Evolutionary conservation across 1,140 invertebrate species (phyloP).

Genomic region (Mizuhopecten yessoensis): DNA sequence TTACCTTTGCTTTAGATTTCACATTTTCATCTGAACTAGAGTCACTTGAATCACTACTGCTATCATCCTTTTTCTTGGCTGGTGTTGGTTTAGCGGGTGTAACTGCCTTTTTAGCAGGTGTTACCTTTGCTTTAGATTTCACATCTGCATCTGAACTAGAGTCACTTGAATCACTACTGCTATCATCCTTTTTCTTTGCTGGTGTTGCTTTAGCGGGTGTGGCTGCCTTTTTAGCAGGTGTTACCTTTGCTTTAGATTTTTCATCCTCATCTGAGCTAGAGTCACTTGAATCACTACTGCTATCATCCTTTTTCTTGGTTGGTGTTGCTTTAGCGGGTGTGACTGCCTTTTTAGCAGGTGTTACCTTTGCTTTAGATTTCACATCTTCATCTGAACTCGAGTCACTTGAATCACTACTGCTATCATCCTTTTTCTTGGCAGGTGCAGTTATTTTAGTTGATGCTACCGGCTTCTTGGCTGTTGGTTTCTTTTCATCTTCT

Average conservation of each 20-base stretch:
- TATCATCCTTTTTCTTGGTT: conserved; percentile 50
- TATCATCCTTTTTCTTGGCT: conserved; percentile 51
- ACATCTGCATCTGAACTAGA: conserved; percentile 44
- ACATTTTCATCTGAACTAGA: conserved; percentile 56
- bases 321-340: conserved; percentile 44
- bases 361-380: conserved; percentile 43
- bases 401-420: conserved; percentile 59
- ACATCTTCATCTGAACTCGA: conserved; percentile 56
- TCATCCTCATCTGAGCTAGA: conserved; percentile 56
- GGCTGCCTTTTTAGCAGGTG: conserved; percentile 41
- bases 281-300: conserved; percentile 62
- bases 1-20: conserved; percentile 26
- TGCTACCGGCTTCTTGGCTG: conserved; percentile 41
- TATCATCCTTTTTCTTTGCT: conserved; percentile 47
- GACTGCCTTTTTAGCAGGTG: conserved; percentile 41
- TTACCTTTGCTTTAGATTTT: conserved; percentile 41
- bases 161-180: conserved; percentile 54
- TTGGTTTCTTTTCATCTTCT: conserved; percentile 14
- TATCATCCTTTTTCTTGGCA: conserved; percentile 48
- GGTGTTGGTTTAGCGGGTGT: neutral
- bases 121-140: conserved; percentile 43
- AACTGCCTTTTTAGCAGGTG: conserved; percentile 45
- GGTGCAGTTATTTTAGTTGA: conserved; percentile 44
- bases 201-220: conserved; percentile 41
- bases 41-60: conserved; percentile 62